Evolutionary conservation across 2,888 invertebrate genomes (phyloP).

Genomic region (Zygothrica quintamaculata): DNA sequence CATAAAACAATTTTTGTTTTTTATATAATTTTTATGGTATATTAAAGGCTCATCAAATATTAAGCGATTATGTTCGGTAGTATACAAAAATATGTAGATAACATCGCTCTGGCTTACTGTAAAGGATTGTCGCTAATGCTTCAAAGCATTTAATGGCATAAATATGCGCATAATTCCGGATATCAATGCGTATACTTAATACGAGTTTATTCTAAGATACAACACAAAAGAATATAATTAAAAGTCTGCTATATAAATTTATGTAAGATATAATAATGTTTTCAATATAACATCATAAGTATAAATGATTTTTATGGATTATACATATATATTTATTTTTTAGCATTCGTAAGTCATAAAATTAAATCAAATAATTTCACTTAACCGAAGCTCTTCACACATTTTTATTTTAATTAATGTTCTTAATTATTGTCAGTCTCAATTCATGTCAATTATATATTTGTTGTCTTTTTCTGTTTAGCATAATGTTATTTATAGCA

Average conservation of each 20-base stretch:
- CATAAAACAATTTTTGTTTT: slow-evolving; percentile 21
- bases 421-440: too few relatives aligned
- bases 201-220: background rate
- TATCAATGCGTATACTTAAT: slow-evolving; percentile 1
- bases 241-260: background rate
- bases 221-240: slow-evolving; percentile 1
- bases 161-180: slow-evolving; percentile 62
- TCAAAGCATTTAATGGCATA: slow-evolving; percentile 35
- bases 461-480: too few relatives aligned
- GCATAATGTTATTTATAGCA: too few relatives aligned
- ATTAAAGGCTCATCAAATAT: slow-evolving; percentile 47
- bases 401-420: too few relatives aligned
- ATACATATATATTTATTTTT: too few relatives aligned
- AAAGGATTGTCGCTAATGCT: slow-evolving; percentile 45
- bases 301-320: too few relatives aligned
- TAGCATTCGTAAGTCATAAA: too few relatives aligned
- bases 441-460: too few relatives aligned
- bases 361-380: too few relatives aligned
- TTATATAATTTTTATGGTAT: slow-evolving; percentile 12
- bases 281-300: too few relatives aligned
- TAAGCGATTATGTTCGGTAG: slow-evolving; percentile 19
- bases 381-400: too few relatives aligned
- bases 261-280: too few relatives aligned
- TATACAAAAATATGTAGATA: slow-evolving; percentile 39
- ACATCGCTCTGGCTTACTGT: slow-evolving; percentile 21